Evolutionary conservation across 2,888 invertebrate genomes (phyloP).

Genomic region (Metopia argyrocephala): DNA sequence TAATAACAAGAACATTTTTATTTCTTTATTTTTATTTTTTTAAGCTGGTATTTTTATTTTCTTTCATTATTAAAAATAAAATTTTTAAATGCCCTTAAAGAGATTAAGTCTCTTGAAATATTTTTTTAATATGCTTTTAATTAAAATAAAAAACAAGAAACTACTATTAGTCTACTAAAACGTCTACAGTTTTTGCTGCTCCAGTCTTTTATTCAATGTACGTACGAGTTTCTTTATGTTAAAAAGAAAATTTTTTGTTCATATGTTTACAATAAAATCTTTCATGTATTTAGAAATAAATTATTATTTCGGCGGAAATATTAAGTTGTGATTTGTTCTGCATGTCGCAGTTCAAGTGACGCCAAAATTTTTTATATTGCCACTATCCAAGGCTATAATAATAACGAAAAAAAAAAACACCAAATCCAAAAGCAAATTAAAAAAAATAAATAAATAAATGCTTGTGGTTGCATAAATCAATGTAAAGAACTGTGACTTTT

Average conservation of each 20-base stretch:
- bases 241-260: too few species aligned
- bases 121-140: too few species aligned
- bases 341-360: slow-evolving; percentile 63
- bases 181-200: not conserved
- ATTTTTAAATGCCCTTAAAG: too few species aligned
- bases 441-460: slow-evolving; percentile 42
- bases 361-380: slow-evolving; percentile 50
- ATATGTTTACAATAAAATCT: not conserved
- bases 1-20: too few species aligned
- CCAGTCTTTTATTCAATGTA: not conserved
- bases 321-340: slow-evolving; percentile 63
- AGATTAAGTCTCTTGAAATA: too few species aligned
- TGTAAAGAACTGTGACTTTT: slow-evolving; percentile 18
- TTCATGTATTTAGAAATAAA: slow-evolving; percentile 45
- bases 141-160: too few species aligned
- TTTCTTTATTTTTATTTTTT: too few species aligned
- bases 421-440: slow-evolving; percentile 31
- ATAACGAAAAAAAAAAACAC: not conserved
- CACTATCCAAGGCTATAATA: slow-evolving; percentile 1
- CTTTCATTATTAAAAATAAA: too few species aligned
- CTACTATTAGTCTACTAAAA: too few species aligned
- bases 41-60: too few species aligned
- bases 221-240: too few species aligned
- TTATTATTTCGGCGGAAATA: slow-evolving; percentile 58
- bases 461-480: slow-evolving; percentile 65